Evolutionary conservation across 2,113 vertebrate genomes (phyloP).

Genomic region (Pterocles orientalis): DNA sequence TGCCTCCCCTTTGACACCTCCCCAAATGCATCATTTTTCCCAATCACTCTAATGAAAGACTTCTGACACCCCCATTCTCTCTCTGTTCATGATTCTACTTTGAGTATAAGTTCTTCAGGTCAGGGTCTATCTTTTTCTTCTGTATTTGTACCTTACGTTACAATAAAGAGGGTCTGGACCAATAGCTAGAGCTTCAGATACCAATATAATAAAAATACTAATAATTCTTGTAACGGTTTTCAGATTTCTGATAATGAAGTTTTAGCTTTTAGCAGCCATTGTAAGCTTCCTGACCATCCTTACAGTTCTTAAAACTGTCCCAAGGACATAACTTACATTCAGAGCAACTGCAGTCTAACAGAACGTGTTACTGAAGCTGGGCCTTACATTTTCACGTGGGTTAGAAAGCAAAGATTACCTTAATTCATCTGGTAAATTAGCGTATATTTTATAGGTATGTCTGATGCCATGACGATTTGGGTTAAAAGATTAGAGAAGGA

Average conservation of each 20-base stretch:
- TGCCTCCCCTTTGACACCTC: slow-evolving; percentile 71
- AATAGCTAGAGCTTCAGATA: slow-evolving; percentile 10
- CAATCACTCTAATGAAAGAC: slow-evolving; percentile 66
- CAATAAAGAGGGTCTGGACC: slow-evolving; percentile 25
- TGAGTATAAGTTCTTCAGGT: slow-evolving; percentile 55
- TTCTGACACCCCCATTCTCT: slow-evolving; percentile 53
- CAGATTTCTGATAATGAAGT: neutral
- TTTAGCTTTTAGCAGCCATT: neutral
- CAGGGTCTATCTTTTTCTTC: slow-evolving; percentile 49
- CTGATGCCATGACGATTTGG: neutral
- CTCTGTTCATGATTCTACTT: slow-evolving; percentile 48
- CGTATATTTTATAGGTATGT: neutral
- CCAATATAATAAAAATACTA: neutral
- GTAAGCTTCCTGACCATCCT: neutral
- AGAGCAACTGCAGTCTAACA: neutral
- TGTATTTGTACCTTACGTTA: slow-evolving; percentile 13
- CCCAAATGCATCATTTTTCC: slow-evolving; percentile 67
- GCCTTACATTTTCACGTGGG: neutral
- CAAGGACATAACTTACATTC: neutral
- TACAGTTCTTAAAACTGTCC: neutral
- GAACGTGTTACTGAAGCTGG: neutral
- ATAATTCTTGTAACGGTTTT: slow-evolving; percentile 1
- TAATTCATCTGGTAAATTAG: neutral
- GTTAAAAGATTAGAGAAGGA: neutral
- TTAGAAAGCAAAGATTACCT: neutral